Evolutionary conservation across 2,888 invertebrate species (phyloP).

Genomic region (Arenicola marina): DNA sequence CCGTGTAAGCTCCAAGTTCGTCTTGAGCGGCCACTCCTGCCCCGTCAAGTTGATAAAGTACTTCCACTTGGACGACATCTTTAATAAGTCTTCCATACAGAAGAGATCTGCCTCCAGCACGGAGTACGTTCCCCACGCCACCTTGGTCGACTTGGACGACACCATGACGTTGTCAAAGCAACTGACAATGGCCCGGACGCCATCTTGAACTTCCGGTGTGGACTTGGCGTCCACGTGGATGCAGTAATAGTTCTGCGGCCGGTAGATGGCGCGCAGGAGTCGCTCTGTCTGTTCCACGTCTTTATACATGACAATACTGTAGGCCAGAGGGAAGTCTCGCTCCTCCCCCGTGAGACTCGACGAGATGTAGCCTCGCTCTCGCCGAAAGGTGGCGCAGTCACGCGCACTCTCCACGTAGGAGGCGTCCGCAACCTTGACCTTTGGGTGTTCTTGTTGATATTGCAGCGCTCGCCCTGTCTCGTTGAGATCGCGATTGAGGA

Average conservation of each 20-base stretch:
- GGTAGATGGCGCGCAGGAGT: constrained; percentile 27
- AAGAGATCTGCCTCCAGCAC: constrained; percentile 20
- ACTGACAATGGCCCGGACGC: constrained; percentile 8
- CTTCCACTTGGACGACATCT: constrained; percentile 19
- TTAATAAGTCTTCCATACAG: constrained; percentile 16
- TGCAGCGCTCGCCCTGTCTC: too few species aligned
- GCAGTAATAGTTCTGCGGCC: constrained; percentile 33
- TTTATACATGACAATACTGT: constrained; percentile 25
- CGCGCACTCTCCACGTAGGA: too few species aligned
- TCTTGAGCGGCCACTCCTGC: constrained; percentile 52
- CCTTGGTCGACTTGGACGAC: constrained; percentile 2
- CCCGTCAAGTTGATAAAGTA: constrained; percentile 53
- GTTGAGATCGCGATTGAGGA: too few species aligned
- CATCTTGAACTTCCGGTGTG: neutral
- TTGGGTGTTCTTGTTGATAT: too few species aligned
- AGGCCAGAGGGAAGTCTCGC: constrained; percentile 26
- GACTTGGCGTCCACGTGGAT: constrained; percentile 28
- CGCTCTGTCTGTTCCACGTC: constrained; percentile 25
- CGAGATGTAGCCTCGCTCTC: constrained; percentile 7
- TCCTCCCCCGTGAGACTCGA: constrained; percentile 18
- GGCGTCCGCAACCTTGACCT: too few species aligned
- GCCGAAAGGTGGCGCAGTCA: constrained; percentile 7
- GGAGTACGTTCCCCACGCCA: constrained; percentile 9
- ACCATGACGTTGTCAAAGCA: constrained; percentile 24
- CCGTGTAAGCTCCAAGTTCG: constrained; percentile 50